Percentiles rank a stretch among this genome's conserved stretches.
These are phyloP conservation scores for Camelus dromedarius DNA, from an alignment of 2,113 vertebrate genomes.

Conservation along the genomic window DNA sequence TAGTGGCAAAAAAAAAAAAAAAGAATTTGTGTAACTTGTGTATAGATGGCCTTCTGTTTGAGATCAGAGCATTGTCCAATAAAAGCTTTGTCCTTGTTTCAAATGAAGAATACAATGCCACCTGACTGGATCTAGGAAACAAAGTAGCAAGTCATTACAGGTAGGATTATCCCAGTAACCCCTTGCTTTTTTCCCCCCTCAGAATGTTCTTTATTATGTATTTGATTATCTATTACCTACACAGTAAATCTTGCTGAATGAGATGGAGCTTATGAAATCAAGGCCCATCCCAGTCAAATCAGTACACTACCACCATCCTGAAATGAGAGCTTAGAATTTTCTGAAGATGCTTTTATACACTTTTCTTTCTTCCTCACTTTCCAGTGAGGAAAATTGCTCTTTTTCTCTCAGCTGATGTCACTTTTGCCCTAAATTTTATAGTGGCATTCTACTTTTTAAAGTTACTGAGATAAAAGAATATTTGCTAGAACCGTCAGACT, in stretches of 20 bases:
- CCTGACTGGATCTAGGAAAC: slow-evolving; percentile 4
- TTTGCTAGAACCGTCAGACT: slow-evolving; percentile 27
- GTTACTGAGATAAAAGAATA: slow-evolving; percentile 15
- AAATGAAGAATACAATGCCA: background rate
- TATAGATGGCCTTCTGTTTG: slow-evolving; percentile 31
- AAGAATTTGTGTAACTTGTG: background rate
- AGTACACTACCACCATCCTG: background rate
- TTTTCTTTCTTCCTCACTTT: slow-evolving; percentile 47
- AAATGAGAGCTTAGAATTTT: slow-evolving; percentile 37
- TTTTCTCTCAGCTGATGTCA: slow-evolving; percentile 62
- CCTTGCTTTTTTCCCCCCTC: background rate
- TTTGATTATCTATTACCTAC: background rate
- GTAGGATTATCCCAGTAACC: background rate
- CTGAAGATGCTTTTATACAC: background rate
- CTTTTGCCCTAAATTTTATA: slow-evolving; percentile 34
- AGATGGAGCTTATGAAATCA: background rate
- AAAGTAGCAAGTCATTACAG: background rate
- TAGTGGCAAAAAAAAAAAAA: slow-evolving; percentile 10
- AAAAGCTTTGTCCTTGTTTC: background rate
- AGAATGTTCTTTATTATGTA: background rate
- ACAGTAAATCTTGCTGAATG: slow-evolving; percentile 48
- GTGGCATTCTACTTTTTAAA: background rate
- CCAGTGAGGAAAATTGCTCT: background rate
- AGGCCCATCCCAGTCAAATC: slow-evolving; percentile 20
- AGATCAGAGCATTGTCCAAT: slow-evolving; percentile 13